Evolutionary conservation across 1,140 invertebrate genomes (phyloP).

Genomic region (Drosophila pachea): DNA sequence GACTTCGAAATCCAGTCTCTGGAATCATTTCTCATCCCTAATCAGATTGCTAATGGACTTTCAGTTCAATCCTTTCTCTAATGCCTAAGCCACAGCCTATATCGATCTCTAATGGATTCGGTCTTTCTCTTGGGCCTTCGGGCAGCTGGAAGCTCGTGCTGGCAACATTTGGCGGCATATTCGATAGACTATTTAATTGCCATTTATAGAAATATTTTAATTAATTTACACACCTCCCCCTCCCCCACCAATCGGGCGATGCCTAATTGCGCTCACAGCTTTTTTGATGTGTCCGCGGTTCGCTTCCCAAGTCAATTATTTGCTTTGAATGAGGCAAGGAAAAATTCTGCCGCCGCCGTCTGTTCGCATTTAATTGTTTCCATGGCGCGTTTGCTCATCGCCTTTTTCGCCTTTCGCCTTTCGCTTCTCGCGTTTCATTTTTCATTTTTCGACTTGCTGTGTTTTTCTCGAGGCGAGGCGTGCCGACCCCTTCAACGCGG

Average conservation of each 20-base stretch:
- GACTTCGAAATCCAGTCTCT: too few species aligned
- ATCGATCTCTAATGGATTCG: too few species aligned
- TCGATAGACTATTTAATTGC: constrained; percentile 20
- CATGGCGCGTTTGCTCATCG: constrained; percentile 38
- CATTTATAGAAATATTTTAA: constrained; percentile 56
- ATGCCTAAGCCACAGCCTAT: too few species aligned
- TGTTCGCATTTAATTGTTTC: constrained; percentile 57
- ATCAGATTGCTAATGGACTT: too few species aligned
- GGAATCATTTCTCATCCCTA: too few species aligned
- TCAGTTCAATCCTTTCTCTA: too few species aligned
- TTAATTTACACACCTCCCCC: constrained; percentile 44
- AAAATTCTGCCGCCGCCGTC: constrained; percentile 36
- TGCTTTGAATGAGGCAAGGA: constrained; percentile 64
- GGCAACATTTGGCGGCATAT: not conserved
- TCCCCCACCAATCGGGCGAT: constrained; percentile 30
- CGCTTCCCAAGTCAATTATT: constrained; percentile 71
- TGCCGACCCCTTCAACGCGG: not conserved
- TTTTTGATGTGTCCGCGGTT: constrained; percentile 31
- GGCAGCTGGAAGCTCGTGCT: not conserved
- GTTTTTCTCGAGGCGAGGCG: not conserved
- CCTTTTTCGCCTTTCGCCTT: constrained; percentile 25
- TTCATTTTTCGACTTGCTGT: constrained; percentile 14
- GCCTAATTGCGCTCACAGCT: constrained; percentile 55
- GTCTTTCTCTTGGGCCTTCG: too few species aligned
- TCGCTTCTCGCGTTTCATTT: constrained; percentile 26